These are phyloP conservation scores for Melanotaenia nigrans DNA, from an alignment of 2,797 vertebrate genomes.

Conservation along the genomic window DNA sequence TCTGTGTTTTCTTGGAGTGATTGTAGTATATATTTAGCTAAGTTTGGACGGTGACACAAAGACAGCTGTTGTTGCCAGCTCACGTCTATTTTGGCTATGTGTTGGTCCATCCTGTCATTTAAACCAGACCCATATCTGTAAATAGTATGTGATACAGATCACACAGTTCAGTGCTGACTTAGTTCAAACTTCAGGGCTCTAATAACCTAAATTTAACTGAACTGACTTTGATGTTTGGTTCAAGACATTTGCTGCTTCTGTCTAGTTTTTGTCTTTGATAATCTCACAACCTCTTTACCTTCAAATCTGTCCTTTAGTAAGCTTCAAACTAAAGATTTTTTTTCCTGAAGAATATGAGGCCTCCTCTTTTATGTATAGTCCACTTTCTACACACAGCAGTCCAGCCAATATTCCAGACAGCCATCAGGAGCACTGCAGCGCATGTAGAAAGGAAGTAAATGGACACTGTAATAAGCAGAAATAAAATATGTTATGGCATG, in stretches of 20 bases:
- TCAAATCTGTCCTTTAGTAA: slow-evolving; percentile 48
- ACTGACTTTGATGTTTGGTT: slow-evolving; percentile 23
- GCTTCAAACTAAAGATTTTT: slow-evolving; percentile 46
- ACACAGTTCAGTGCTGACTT: slow-evolving; percentile 34
- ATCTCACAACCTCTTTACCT: slow-evolving; percentile 55
- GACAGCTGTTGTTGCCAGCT: slow-evolving; percentile 79
- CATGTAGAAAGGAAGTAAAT: not conserved
- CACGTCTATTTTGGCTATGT: slow-evolving; percentile 67
- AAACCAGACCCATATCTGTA: slow-evolving; percentile 66
- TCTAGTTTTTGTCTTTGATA: slow-evolving; percentile 48
- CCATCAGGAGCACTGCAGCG: slow-evolving; percentile 44
- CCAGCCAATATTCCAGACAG: not conserved
- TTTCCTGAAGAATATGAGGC: slow-evolving; percentile 41
- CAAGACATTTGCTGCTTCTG: slow-evolving; percentile 29
- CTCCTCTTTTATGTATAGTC: not conserved
- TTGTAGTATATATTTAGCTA: slow-evolving; percentile 78
- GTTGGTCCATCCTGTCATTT: slow-evolving; percentile 53
- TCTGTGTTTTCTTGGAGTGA: slow-evolving; percentile 65
- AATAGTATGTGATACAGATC: slow-evolving; percentile 63
- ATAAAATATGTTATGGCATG: not conserved
- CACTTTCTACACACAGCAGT: no score
- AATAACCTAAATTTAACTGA: slow-evolving; percentile 42
- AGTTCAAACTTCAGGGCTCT: slow-evolving; percentile 33
- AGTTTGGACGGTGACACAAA: slow-evolving; percentile 68
- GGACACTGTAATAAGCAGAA: slow-evolving; percentile 5